Percentiles rank a stretch among this genome's conserved stretches.
Conservation (phyloP, 1,140 invertebrate genomes). For the Epicauta chinensis region DNA sequence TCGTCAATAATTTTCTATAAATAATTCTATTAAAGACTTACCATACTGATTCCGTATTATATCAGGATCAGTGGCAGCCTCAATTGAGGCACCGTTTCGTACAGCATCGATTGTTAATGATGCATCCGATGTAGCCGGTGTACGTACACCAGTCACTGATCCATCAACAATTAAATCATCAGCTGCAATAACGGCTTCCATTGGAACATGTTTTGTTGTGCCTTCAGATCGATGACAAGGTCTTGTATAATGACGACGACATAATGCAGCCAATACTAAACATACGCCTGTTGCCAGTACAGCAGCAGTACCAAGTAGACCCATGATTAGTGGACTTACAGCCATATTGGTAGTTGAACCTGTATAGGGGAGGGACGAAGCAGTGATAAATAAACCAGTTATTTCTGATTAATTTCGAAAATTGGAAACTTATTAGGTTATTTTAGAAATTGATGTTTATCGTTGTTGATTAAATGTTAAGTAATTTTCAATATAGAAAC, state of each 20-base stretch:
- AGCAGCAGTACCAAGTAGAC: constrained; percentile 62
- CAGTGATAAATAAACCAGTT: not conserved
- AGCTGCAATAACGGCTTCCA: constrained; percentile 43
- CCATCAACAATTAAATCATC: constrained; percentile 40
- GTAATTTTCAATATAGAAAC: no score
- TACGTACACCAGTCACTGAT: constrained; percentile 34
- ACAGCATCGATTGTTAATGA: constrained; percentile 31
- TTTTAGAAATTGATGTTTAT: no score
- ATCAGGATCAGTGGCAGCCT: constrained; percentile 62
- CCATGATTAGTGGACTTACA: constrained; percentile 64
- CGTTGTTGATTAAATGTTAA: no score
- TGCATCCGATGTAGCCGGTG: constrained; percentile 29
- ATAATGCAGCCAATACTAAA: constrained; percentile 63
- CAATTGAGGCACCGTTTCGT: constrained; percentile 34
- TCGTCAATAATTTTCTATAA: not conserved
- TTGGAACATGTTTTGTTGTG: constrained; percentile 56
- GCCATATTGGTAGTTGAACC: constrained; percentile 50
- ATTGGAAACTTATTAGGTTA: no score
- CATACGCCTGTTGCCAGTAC: constrained; percentile 63
- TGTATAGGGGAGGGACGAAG: no score
- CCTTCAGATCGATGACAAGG: constrained; percentile 43
- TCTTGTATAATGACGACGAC: constrained; percentile 36
- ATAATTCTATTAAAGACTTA: constrained; percentile 42
- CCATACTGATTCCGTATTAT: constrained; percentile 81
- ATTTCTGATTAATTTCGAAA: no score